phyloP scores from a whole-genome alignment of 2,888 invertebrate species.

The Volucella bombylans region DNA sequence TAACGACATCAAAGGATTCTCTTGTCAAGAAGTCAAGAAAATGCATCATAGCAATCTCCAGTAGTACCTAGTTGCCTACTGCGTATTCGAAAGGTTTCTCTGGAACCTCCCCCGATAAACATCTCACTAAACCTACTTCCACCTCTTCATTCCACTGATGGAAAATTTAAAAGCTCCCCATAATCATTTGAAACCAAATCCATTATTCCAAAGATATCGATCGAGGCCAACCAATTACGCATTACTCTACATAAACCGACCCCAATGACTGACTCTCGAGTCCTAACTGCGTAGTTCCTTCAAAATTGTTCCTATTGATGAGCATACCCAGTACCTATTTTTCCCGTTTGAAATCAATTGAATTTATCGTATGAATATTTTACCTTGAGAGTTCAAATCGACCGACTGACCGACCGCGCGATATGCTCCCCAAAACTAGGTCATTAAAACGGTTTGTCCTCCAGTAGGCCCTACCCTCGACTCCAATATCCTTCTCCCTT shows the following conservation, averaged over 20 bases:
- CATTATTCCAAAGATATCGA: slow-evolving; percentile 57
- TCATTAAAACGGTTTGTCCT: slow-evolving; percentile 20
- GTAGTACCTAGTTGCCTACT: no score
- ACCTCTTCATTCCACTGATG: no score
- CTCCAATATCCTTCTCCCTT: slow-evolving; percentile 15
- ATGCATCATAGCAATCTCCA: no score
- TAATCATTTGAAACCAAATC: slow-evolving; percentile 2
- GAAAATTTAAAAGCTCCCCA: neutral
- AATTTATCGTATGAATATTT: slow-evolving; percentile 57
- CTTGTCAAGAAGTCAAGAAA: no score
- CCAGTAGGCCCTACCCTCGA: slow-evolving; percentile 11
- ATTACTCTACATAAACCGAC: slow-evolving; percentile 19
- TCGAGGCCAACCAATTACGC: slow-evolving; percentile 36
- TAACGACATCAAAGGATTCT: no score
- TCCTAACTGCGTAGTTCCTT: slow-evolving; percentile 54
- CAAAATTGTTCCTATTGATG: slow-evolving; percentile 39
- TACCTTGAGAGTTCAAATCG: slow-evolving; percentile 30
- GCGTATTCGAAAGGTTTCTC: neutral
- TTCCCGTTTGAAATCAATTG: slow-evolving; percentile 42
- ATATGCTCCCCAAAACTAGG: slow-evolving; percentile 34
- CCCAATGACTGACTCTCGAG: slow-evolving; percentile 22
- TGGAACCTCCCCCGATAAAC: neutral
- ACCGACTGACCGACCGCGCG: neutral
- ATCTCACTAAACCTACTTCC: neutral
- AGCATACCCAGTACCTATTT: slow-evolving; percentile 14